Percentiles rank a stretch among this genome's conserved stretches.
phyloP scores from a whole-genome alignment of 2,888 invertebrate genomes.

The Glyphotaelius pellucidus region DNA sequence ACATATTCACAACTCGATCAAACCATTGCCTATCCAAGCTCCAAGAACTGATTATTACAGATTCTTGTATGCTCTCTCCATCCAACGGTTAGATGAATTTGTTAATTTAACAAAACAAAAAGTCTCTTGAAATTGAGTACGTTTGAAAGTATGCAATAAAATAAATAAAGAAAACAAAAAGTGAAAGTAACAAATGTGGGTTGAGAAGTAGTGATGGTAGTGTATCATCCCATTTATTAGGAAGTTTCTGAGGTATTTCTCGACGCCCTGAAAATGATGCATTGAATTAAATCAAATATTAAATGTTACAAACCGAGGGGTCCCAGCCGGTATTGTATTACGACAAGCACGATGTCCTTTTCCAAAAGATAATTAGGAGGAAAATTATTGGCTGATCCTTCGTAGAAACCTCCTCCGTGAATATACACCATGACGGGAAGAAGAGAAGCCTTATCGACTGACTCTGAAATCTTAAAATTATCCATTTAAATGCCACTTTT shows the following conservation, averaged over 20 bases:
- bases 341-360: constrained; percentile 74
- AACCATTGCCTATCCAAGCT: too few relatives aligned
- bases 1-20: too few relatives aligned
- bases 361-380: constrained; percentile 73
- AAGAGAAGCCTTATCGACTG: neutral
- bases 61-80: neutral
- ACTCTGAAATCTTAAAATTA: constrained; percentile 40
- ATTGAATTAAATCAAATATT: neutral
- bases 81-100: neutral
- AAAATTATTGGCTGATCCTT: constrained; percentile 70
- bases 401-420: constrained; percentile 73
- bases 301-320: constrained; percentile 70
- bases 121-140: neutral
- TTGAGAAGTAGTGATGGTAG: neutral
- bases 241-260: neutral
- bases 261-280: neutral
- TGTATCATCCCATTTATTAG: neutral
- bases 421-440: constrained; percentile 73
- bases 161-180: neutral
- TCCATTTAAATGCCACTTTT: neutral
- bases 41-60: too few relatives aligned
- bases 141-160: neutral
- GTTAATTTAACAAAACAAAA: neutral
- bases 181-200: neutral
- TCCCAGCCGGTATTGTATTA: constrained; percentile 75